These are phyloP conservation scores for Battus philenor DNA, from an alignment of 1,140 invertebrate species.

Conservation along the genomic window DNA sequence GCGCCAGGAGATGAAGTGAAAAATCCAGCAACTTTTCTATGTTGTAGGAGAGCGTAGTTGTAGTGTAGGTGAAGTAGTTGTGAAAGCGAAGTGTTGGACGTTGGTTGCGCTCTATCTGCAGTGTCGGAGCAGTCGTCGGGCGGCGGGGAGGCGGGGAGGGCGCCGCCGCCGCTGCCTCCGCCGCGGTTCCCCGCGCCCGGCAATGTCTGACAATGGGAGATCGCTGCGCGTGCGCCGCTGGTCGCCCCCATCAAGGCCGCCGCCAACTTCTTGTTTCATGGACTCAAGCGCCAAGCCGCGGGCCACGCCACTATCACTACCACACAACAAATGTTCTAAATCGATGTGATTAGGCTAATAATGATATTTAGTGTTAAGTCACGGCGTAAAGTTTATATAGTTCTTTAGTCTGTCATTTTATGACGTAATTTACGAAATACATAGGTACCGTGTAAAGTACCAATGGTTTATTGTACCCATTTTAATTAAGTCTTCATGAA, in stretches of 20 bases:
- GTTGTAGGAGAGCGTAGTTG: background rate
- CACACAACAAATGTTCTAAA: constrained; percentile 75
- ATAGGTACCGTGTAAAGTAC: constrained; percentile 63
- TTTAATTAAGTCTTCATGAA: constrained; percentile 53
- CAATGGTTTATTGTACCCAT: constrained; percentile 65
- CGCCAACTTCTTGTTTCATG: constrained; percentile 75
- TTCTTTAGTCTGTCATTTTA: constrained; percentile 70
- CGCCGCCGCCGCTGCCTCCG: constrained; percentile 81
- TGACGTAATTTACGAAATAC: constrained; percentile 65
- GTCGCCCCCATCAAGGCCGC: constrained; percentile 76
- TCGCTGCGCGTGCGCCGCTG: constrained; percentile 65
- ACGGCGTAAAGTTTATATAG: constrained; percentile 67
- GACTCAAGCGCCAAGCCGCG: constrained; percentile 65
- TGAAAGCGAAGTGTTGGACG: background rate
- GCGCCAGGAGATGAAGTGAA: no score
- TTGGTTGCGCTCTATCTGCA: constrained; percentile 24
- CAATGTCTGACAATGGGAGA: constrained; percentile 82
- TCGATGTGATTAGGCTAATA: constrained; percentile 70
- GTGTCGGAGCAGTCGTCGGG: constrained; percentile 73
- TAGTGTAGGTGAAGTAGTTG: background rate
- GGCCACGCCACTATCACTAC: constrained; percentile 65
- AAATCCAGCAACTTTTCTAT: no score
- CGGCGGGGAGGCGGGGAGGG: constrained; percentile 58
- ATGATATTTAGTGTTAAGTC: constrained; percentile 64
- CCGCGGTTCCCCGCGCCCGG: constrained; percentile 81